Conservation (phyloP, 23 tunicate species). For the Botrylloides violaceus region DNA sequence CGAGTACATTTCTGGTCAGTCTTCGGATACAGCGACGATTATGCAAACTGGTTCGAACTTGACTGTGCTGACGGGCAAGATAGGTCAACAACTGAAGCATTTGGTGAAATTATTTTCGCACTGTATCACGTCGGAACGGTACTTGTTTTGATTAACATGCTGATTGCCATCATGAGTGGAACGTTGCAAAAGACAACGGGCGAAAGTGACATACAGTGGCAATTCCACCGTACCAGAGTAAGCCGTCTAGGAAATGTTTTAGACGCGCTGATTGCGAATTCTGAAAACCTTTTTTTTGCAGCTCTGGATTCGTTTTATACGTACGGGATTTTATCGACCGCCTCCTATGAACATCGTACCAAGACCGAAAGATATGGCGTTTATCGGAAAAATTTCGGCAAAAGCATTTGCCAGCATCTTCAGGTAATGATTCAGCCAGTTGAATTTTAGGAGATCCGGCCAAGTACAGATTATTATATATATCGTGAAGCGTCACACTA, state of each 20-base stretch:
- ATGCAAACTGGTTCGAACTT: slow-evolving; percentile 6
- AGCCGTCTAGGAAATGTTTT: neutral
- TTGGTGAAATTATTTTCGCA: slow-evolving; percentile 19
- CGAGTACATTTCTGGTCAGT: slow-evolving; percentile 21
- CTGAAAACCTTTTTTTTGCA: neutral
- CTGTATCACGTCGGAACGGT: slow-evolving; percentile 29
- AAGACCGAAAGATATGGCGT: slow-evolving; percentile 10
- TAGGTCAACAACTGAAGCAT: neutral
- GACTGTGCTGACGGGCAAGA: neutral
- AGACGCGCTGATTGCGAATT: neutral
- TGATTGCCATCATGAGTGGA: slow-evolving; percentile 30
- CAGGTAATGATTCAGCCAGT: no score
- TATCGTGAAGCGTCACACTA: no score
- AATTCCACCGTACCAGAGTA: slow-evolving; percentile 26
- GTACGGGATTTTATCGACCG: slow-evolving; percentile 26
- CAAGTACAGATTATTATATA: no score
- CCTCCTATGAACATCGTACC: slow-evolving; percentile 29
- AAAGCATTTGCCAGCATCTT: slow-evolving; percentile 10
- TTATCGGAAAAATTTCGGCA: neutral
- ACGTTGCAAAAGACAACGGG: slow-evolving; percentile 22
- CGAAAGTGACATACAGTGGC: slow-evolving; percentile 23
- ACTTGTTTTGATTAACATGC: slow-evolving; percentile 17
- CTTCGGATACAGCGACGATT: slow-evolving; percentile 27
- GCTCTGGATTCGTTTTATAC: slow-evolving; percentile 26
- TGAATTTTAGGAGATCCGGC: no score